Percentiles rank a stretch among this genome's conserved stretches.
These are phyloP conservation scores for Plagiodera versicolora DNA, from an alignment of 2,888 invertebrate genomes.

Conservation along the genomic window DNA sequence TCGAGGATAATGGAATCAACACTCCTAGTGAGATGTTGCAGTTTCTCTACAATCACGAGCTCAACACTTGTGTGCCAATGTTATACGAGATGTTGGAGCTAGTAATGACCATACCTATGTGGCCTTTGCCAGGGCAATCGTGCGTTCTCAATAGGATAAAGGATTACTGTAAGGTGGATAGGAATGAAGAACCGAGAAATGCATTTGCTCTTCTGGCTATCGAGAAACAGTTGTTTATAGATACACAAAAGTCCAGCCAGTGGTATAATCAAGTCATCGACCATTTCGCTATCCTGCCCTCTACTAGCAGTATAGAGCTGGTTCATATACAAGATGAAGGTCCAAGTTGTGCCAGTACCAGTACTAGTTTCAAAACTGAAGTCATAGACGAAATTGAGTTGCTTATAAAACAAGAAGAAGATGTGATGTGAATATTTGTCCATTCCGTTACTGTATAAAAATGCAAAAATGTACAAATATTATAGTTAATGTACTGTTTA, in stretches of 20 bases:
- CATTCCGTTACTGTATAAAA: no score
- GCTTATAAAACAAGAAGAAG: conserved; percentile 14
- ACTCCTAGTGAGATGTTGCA: conserved; percentile 13
- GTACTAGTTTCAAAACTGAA: conserved; percentile 9
- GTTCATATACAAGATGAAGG: conserved; percentile 14
- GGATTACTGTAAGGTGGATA: conserved; percentile 10
- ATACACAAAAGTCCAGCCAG: conserved; percentile 12
- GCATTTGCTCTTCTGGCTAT: conserved; percentile 15
- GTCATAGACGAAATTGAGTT: conserved; percentile 15
- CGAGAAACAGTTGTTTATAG: conserved; percentile 16
- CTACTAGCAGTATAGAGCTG: conserved; percentile 22
- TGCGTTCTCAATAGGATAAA: conserved; percentile 18
- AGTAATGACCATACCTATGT: conserved; percentile 15
- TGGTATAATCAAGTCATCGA: conserved; percentile 19
- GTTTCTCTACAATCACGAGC: conserved; percentile 16
- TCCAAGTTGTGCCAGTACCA: not conserved
- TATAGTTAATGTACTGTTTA: no score
- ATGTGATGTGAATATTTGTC: conserved; percentile 1
- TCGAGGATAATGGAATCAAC: conserved; percentile 8
- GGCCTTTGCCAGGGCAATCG: conserved; percentile 11
- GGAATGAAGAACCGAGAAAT: conserved; percentile 17
- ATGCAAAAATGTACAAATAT: no score
- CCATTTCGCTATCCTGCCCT: conserved; percentile 17
- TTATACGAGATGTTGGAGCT: conserved; percentile 18
- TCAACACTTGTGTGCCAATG: conserved; percentile 13